Conservation (phyloP, 2,797 vertebrate genomes). For the Tamandua tetradactyla region DNA sequence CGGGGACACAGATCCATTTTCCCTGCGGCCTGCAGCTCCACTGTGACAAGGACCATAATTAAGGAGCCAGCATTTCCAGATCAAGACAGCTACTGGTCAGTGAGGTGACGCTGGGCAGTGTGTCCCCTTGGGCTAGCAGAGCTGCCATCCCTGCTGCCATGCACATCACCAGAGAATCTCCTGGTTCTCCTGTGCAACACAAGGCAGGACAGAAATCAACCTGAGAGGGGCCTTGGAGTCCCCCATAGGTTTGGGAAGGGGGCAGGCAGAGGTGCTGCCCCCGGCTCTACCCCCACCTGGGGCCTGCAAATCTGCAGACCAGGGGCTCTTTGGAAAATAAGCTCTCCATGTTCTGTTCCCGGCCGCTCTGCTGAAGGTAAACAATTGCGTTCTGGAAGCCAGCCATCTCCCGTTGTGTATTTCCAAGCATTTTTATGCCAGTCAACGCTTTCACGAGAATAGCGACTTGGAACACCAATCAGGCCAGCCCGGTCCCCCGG, state of each 20-base stretch:
- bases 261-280: constrained; percentile 51
- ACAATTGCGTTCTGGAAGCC: constrained; percentile 82
- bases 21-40: rapidly evolving
- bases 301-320: constrained; percentile 69
- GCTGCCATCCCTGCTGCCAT: neutral
- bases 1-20: neutral
- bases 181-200: neutral
- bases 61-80: neutral
- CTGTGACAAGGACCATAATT: neutral
- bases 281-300: constrained; percentile 23
- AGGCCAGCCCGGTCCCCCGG: neutral
- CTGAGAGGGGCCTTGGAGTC: neutral
- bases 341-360: constrained; percentile 72
- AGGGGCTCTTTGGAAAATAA: constrained; percentile 74
- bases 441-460: constrained; percentile 70
- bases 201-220: neutral
- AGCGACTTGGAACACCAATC: constrained; percentile 61
- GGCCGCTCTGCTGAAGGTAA: constrained; percentile 74
- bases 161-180: neutral
- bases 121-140: neutral
- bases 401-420: constrained; percentile 82
- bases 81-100: neutral
- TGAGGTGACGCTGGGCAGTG: rapidly evolving
- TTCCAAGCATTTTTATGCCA: constrained; percentile 68
- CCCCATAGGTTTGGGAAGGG: neutral